Evolutionary conservation across 2,113 vertebrate species (phyloP).

Genomic region (Otus sunia): DNA sequence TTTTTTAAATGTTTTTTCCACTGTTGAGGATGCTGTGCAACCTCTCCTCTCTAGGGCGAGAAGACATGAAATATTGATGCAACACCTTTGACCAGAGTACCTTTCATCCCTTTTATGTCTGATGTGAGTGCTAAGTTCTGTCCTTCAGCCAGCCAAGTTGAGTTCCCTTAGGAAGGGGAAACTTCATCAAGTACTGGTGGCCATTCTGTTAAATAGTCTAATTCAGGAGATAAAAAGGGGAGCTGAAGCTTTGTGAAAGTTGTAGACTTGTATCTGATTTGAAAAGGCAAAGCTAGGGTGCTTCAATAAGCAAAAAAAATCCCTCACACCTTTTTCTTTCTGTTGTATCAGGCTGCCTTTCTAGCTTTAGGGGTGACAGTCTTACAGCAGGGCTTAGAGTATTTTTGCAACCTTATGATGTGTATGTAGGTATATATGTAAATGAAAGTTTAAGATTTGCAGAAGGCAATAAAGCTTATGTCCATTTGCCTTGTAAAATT

Average conservation of each 20-base stretch:
- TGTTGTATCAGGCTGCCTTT: not conserved
- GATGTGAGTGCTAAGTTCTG: not conserved
- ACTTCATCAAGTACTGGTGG: not conserved
- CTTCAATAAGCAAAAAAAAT: not conserved
- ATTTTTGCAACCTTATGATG: not conserved
- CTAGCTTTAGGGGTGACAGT: not conserved
- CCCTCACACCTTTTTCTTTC: not conserved
- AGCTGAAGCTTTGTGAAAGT: not conserved
- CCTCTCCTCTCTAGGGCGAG: not conserved
- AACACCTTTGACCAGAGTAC: conserved; percentile 1
- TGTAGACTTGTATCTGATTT: not conserved
- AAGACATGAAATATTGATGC: conserved; percentile 19
- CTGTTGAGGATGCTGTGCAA: not conserved
- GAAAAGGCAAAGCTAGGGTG: not conserved
- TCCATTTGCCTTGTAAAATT: conserved; percentile 53
- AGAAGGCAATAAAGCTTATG: conserved; percentile 36
- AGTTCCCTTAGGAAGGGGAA: not conserved
- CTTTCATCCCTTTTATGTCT: conserved; percentile 14
- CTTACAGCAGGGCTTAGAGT: not conserved
- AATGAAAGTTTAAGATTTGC: conserved; percentile 16
- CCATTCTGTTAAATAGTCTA: not conserved
- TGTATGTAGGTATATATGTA: not conserved
- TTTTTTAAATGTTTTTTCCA: not conserved
- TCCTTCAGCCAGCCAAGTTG: not conserved
- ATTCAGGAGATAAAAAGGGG: not conserved